Conservation (phyloP, 64 coral and sea anemone species). For the Anthopleura sola region DNA sequence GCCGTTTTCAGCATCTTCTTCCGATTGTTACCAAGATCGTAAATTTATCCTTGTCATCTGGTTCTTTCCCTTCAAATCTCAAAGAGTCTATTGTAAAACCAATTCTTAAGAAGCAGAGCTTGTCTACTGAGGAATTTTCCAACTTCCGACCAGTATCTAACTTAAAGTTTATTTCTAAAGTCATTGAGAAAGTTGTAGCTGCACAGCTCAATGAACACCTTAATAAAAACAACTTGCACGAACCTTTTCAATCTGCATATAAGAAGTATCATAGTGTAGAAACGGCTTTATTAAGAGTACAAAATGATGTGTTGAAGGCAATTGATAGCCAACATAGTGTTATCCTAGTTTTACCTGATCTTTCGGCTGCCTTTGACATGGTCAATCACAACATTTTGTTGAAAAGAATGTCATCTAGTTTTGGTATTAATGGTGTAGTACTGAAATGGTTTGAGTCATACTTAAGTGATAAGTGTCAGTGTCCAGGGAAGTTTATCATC, state of each 20-base stretch:
- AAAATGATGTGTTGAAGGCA: too few species aligned
- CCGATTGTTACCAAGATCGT: conserved; percentile 12
- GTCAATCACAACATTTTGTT: too few species aligned
- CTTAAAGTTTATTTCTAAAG: conserved; percentile 18
- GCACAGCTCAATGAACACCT: neutral
- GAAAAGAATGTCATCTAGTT: too few species aligned
- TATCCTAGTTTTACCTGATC: too few species aligned
- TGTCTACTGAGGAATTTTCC: conserved; percentile 18
- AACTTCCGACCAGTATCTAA: conserved; percentile 44
- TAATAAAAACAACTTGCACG: neutral
- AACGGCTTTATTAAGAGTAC: neutral
- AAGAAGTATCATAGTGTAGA: neutral
- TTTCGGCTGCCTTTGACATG: too few species aligned
- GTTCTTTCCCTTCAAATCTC: neutral
- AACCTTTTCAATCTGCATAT: conserved; percentile 16
- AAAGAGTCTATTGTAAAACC: conserved; percentile 47
- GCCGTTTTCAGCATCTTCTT: conserved; percentile 13
- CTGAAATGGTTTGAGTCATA: too few species aligned
- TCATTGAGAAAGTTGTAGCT: conserved; percentile 23
- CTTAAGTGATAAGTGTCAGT: too few species aligned
- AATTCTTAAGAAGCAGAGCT: conserved; percentile 31
- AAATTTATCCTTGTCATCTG: too few species aligned
- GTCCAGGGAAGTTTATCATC: too few species aligned
- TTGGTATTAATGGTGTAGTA: too few species aligned
- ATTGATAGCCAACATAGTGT: too few species aligned